These are phyloP conservation scores for Phyllotreta cruciferae DNA, from an alignment of 2,888 invertebrate genomes.

Conservation along the genomic window DNA sequence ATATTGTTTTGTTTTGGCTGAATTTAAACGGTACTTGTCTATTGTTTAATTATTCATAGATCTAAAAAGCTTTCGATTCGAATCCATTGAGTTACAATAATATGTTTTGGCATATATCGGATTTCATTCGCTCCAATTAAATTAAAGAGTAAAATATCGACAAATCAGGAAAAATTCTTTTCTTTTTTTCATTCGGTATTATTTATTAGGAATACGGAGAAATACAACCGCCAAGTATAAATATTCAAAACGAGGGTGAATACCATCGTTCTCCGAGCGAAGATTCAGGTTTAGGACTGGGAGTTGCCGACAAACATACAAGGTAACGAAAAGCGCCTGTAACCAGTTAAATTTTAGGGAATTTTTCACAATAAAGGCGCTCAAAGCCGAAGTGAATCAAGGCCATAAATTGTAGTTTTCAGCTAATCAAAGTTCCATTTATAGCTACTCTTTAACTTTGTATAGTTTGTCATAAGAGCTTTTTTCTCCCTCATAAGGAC, in stretches of 20 bases:
- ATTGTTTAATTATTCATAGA: too few species aligned
- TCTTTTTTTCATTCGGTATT: constrained; percentile 15
- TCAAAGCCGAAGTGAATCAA: too few species aligned
- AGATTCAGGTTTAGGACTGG: constrained; percentile 93
- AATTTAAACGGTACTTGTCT: too few species aligned
- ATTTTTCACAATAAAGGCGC: too few species aligned
- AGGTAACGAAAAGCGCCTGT: constrained; percentile 61
- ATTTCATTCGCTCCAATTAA: too few species aligned
- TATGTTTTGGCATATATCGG: too few species aligned
- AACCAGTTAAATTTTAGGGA: too few species aligned
- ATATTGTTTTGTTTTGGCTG: too few species aligned
- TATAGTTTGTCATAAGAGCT: neutral
- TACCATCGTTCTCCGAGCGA: constrained; percentile 85
- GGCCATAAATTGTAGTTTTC: neutral
- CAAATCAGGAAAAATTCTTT: too few species aligned
- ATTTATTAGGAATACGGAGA: constrained; percentile 64
- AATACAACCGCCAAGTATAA: constrained; percentile 59
- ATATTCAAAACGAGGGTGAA: constrained; percentile 68
- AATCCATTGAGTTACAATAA: neutral
- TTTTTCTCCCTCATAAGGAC: too few species aligned
- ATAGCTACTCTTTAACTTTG: neutral
- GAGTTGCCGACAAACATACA: constrained; percentile 74
- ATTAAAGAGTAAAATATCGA: too few species aligned
- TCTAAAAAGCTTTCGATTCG: too few species aligned
- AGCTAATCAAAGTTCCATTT: neutral